Evolutionary conservation across 2,113 vertebrate species (phyloP).

Genomic region (Dasyprocta punctata): DNA sequence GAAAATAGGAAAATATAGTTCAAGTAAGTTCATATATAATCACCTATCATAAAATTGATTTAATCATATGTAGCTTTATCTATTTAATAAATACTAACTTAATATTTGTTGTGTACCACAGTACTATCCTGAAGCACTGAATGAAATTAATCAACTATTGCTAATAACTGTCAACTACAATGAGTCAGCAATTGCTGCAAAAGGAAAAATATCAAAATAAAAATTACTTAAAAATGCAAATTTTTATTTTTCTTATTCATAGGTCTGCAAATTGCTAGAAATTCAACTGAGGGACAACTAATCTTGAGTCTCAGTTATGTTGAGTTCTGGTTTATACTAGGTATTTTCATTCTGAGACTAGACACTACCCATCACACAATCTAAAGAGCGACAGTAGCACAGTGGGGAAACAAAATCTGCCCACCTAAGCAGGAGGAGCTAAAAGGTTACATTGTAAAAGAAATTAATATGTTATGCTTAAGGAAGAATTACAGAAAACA

Average conservation of each 20-base stretch:
- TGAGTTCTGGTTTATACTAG: neutral
- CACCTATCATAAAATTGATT: constrained; percentile 23
- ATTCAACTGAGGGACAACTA: neutral
- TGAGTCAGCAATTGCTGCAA: neutral
- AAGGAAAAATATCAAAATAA: constrained; percentile 13
- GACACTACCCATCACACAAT: neutral
- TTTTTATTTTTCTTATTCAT: constrained; percentile 3
- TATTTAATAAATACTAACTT: constrained; percentile 52
- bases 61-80: constrained; percentile 12
- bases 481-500: neutral
- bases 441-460: neutral
- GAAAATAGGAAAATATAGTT: neutral
- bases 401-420: neutral
- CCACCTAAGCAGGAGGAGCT: neutral
- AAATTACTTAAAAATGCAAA: neutral
- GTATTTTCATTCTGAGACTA: neutral
- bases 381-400: neutral
- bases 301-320: neutral
- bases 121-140: constrained; percentile 3
- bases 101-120: neutral
- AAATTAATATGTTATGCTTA: neutral
- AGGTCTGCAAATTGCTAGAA: neutral
- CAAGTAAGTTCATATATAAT: neutral
- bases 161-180: constrained; percentile 14
- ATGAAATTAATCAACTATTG: constrained; percentile 23